These are phyloP conservation scores for Temnothorax nylanderi DNA, from an alignment of 1,140 invertebrate genomes.

Conservation along the genomic window DNA sequence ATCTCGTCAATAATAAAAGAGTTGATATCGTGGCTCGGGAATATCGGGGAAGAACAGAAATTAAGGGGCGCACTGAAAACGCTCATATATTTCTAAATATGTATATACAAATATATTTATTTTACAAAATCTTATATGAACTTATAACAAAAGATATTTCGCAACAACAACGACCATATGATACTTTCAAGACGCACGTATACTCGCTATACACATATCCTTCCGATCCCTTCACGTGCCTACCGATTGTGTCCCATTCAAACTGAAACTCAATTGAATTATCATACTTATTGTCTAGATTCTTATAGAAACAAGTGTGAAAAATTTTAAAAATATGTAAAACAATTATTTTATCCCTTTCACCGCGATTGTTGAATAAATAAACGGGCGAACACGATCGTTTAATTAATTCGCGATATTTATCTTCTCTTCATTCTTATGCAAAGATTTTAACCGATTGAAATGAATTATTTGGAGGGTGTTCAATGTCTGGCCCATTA, in stretches of 20 bases:
- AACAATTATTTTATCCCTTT: not conserved
- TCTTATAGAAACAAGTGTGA: not conserved
- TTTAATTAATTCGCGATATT: not conserved
- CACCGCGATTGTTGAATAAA: not conserved
- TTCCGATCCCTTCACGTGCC: not conserved
- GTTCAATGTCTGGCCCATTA: conserved; percentile 64
- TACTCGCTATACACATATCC: not conserved
- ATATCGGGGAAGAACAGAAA: not conserved
- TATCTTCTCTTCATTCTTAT: not conserved
- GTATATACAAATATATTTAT: conserved; percentile 26
- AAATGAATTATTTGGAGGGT: not conserved
- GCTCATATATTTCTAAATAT: not conserved
- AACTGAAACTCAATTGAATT: not conserved
- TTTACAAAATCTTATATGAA: conserved; percentile 25
- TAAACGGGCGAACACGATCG: no score
- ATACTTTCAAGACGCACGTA: not conserved
- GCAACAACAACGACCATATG: not conserved
- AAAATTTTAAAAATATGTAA: not conserved
- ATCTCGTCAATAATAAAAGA: not conserved
- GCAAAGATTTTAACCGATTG: no score
- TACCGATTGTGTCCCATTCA: not conserved
- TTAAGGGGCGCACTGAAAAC: not conserved
- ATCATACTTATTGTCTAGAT: not conserved
- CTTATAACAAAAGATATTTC: conserved; percentile 21
- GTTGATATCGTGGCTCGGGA: not conserved